phyloP scores from a whole-genome alignment of 1,140 invertebrate genomes.

The Solenopsis invicta region DNA sequence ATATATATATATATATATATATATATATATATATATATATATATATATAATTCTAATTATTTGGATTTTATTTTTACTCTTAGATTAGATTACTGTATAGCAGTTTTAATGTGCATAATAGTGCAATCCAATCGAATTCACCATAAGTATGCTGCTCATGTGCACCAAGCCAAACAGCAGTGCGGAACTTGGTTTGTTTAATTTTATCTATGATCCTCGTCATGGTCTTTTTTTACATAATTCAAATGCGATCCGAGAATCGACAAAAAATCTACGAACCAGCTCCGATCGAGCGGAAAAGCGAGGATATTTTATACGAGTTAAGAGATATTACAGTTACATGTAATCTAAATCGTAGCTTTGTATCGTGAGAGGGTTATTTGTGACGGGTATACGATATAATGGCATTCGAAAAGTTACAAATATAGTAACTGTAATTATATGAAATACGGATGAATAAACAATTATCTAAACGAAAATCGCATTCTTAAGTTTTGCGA shows the following conservation, averaged over 20 bases:
- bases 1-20: too few relatives aligned
- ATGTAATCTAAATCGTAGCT: constrained; percentile 60
- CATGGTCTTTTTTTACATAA: constrained; percentile 22
- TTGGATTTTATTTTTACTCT: too few relatives aligned
- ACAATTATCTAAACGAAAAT: constrained; percentile 34
- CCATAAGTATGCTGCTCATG: too few relatives aligned
- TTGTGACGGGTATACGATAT: constrained; percentile 48
- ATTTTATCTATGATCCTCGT: background rate
- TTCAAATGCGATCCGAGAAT: constrained; percentile 23
- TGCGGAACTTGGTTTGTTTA: background rate
- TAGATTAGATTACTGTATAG: too few relatives aligned
- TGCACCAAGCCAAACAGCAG: background rate
- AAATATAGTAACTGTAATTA: constrained; percentile 60
- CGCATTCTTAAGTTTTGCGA: background rate
- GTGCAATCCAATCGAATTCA: too few relatives aligned
- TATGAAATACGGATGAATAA: constrained; percentile 32
- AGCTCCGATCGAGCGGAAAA: constrained; percentile 16
- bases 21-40: too few relatives aligned
- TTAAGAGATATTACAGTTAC: constrained; percentile 58
- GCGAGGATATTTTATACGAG: constrained; percentile 70
- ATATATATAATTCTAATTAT: too few relatives aligned
- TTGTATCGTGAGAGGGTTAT: constrained; percentile 51
- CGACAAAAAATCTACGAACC: background rate
- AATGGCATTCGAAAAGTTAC: constrained; percentile 53
- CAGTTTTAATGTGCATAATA: too few relatives aligned